Conservation (phyloP, 1,140 invertebrate genomes). For the Brachystomella parvula region DNA sequence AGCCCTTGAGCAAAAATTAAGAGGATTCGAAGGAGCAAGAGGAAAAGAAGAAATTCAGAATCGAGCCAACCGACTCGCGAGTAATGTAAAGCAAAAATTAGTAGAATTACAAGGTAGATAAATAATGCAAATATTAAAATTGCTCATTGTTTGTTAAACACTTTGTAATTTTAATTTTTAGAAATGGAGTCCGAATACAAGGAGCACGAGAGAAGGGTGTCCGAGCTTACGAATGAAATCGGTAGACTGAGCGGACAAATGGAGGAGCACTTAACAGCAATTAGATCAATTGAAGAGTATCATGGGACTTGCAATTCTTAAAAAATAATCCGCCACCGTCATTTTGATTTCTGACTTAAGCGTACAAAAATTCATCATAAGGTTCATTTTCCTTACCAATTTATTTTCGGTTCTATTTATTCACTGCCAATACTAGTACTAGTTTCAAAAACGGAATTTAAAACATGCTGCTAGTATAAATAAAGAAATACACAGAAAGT, state of each 20-base stretch:
- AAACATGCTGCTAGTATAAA: too few species aligned
- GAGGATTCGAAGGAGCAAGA: conserved; percentile 57
- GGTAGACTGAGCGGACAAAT: conserved; percentile 46
- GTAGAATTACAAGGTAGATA: conserved; percentile 58
- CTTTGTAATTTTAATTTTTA: conserved; percentile 39
- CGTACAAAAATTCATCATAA: not conserved
- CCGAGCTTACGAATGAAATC: conserved; percentile 44
- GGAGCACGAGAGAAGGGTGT: conserved; percentile 45
- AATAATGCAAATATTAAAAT: not conserved
- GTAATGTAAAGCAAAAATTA: conserved; percentile 63
- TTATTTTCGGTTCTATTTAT: not conserved
- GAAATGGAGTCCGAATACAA: conserved; percentile 48
- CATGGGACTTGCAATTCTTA: conserved; percentile 46
- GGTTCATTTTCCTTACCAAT: not conserved
- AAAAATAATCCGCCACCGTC: conserved; percentile 16
- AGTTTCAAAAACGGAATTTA: too few species aligned
- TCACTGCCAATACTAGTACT: too few species aligned
- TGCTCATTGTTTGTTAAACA: not conserved
- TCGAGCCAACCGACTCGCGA: conserved; percentile 64
- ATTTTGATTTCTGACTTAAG: not conserved
- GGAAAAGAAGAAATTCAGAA: conserved; percentile 62
- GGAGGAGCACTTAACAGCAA: conserved; percentile 45
- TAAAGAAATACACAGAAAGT: too few species aligned
- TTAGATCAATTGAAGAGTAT: conserved; percentile 45
- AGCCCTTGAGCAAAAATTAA: conserved; percentile 53